Percentiles rank a stretch among this genome's conserved stretches.
Conservation (phyloP, 2,888 invertebrate genomes). For the Tetragonisca angustula region DNA sequence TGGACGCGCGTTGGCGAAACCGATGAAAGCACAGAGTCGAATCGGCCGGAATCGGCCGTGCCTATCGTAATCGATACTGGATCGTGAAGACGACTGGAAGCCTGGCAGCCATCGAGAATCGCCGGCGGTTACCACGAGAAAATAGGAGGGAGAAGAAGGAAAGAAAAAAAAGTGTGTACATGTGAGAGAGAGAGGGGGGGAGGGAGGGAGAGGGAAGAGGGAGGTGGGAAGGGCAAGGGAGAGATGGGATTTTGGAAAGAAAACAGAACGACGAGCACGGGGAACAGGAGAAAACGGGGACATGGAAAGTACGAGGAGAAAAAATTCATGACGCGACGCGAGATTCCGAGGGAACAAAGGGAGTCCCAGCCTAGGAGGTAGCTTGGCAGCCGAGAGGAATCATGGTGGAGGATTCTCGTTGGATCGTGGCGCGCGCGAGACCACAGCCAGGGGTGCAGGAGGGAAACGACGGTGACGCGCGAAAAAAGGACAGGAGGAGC, state of each 20-base stretch:
- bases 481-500: conserved; percentile 4
- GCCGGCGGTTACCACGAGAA: too few relatives aligned
- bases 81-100: conserved; percentile 3
- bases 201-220: not conserved
- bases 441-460: conserved; percentile 41
- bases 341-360: conserved; percentile 57
- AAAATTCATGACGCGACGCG: conserved; percentile 63
- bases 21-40: conserved; percentile 24
- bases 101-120: too few relatives aligned
- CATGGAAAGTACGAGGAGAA: conserved; percentile 48
- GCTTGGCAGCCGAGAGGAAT: conserved; percentile 75
- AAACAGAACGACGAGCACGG: not conserved
- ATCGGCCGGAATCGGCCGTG: not conserved
- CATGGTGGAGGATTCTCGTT: conserved; percentile 55
- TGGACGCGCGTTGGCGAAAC: conserved; percentile 3
- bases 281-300: conserved; percentile 44
- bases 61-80: not conserved
- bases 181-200: not conserved
- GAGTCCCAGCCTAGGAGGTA: conserved; percentile 32
- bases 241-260: not conserved
- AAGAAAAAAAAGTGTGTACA: too few relatives aligned
- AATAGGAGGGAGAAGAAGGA: not conserved
- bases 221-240: too few relatives aligned
- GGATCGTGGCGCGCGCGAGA: conserved; percentile 24
- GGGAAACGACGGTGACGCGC: not conserved